Conservation (phyloP, 2,797 vertebrate genomes). For the Neosilurus mollespiculum region DNA sequence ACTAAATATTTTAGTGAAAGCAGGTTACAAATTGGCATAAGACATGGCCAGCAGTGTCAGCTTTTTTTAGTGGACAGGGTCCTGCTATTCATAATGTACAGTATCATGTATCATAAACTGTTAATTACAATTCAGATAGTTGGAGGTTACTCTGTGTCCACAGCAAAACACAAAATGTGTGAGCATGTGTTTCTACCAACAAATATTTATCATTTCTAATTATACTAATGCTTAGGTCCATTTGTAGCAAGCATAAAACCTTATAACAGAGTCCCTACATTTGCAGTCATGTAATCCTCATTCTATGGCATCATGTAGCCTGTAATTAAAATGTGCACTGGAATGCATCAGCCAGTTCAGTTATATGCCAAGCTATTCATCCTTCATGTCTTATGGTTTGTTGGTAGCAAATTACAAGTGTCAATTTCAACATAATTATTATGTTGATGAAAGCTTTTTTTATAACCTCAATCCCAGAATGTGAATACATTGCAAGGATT, state of each 20-base stretch:
- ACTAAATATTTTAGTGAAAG: constrained; percentile 27
- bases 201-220: constrained; percentile 66
- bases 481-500: constrained; percentile 49
- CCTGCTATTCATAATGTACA: constrained; percentile 39
- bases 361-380: constrained; percentile 59
- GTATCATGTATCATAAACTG: constrained; percentile 28
- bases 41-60: constrained; percentile 3
- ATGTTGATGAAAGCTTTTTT: constrained; percentile 44
- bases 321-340: constrained; percentile 65
- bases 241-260: constrained; percentile 63
- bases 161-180: constrained; percentile 51
- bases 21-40: constrained; percentile 21
- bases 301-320: constrained; percentile 57
- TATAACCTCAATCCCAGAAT: constrained; percentile 51
- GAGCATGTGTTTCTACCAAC: constrained; percentile 54
- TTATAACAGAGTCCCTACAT: constrained; percentile 64
- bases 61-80: background rate
- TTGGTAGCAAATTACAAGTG: constrained; percentile 54
- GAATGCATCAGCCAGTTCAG: constrained; percentile 59
- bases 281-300: constrained; percentile 61
- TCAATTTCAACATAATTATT: constrained; percentile 49
- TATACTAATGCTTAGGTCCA: constrained; percentile 64
- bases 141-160: constrained; percentile 11
- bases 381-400: constrained; percentile 56
- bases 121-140: background rate